phyloP scores from a whole-genome alignment of 1,140 invertebrate genomes.

The Lasioglossum albipes region DNA sequence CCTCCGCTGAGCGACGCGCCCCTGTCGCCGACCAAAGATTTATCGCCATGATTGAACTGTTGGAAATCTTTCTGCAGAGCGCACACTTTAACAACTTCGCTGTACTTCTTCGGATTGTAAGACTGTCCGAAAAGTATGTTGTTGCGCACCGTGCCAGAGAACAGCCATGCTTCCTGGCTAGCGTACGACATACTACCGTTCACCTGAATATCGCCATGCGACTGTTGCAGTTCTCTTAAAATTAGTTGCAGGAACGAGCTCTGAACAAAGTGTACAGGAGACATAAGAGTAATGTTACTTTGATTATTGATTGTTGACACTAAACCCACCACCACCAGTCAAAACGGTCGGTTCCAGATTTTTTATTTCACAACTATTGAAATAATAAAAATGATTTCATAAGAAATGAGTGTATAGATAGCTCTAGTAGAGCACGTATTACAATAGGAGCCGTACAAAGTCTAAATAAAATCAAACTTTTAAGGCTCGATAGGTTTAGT shows the following conservation, averaged over 20 bases:
- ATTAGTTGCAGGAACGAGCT: constrained; percentile 88
- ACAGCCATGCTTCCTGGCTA: constrained; percentile 87
- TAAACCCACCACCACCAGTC: no score
- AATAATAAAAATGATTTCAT: no score
- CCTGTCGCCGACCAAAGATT: constrained; percentile 91
- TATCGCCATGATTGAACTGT: constrained; percentile 85
- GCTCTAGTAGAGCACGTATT: no score
- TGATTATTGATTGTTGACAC: no score
- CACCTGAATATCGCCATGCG: constrained; percentile 83
- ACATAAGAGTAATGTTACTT: neutral
- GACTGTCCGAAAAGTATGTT: constrained; percentile 90
- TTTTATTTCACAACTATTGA: no score
- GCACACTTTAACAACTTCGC: constrained; percentile 82
- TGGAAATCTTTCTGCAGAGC: constrained; percentile 86
- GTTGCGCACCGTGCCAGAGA: constrained; percentile 84
- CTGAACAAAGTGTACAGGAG: constrained; percentile 74
- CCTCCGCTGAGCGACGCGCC: constrained; percentile 90
- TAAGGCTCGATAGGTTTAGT: no score
- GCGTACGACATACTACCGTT: constrained; percentile 85
- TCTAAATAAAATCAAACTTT: no score
- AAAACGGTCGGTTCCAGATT: no score
- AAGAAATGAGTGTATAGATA: no score
- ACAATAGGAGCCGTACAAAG: no score
- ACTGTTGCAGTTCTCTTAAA: constrained; percentile 84
- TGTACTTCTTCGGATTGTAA: constrained; percentile 84